A percentile compares a stretch with the other conserved stretches of the same genome.
Conservation (phyloP, 2,888 invertebrate species). For the Galeruca laticollis region DNA sequence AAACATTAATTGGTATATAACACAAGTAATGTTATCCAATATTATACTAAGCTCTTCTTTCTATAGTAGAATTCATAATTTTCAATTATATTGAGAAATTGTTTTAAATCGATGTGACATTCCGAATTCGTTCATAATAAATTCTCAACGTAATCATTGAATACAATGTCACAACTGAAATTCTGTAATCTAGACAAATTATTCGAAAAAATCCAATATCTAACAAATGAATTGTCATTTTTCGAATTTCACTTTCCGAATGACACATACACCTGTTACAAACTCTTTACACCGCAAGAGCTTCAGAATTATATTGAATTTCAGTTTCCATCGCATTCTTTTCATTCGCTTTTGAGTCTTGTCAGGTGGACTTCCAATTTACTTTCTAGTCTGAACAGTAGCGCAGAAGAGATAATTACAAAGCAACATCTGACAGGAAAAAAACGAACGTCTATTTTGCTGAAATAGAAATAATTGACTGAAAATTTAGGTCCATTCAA, state of each 20-base stretch:
- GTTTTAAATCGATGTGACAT: no score
- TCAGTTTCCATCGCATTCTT: slow-evolving; percentile 17
- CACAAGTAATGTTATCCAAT: no score
- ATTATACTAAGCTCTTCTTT: no score
- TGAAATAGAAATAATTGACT: no score
- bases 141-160: no score
- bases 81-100: no score
- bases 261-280: slow-evolving; percentile 29
- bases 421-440: background rate
- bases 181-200: slow-evolving; percentile 6
- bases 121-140: no score
- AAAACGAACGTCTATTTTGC: no score
- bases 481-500: no score
- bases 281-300: slow-evolving; percentile 12
- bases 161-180: no score
- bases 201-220: slow-evolving; percentile 7
- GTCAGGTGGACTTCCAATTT: slow-evolving; percentile 17
- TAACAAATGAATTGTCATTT: slow-evolving; percentile 24
- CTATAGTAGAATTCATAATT: no score
- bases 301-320: slow-evolving; percentile 27
- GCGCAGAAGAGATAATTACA: background rate
- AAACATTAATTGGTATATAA: no score
- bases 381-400: background rate
- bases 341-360: background rate
- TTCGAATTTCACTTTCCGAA: slow-evolving; percentile 21